Percentiles rank a stretch among this genome's conserved stretches.
Evolutionary conservation across 2,888 invertebrate species (phyloP).

Genomic region (Coelopa pilipes): DNA sequence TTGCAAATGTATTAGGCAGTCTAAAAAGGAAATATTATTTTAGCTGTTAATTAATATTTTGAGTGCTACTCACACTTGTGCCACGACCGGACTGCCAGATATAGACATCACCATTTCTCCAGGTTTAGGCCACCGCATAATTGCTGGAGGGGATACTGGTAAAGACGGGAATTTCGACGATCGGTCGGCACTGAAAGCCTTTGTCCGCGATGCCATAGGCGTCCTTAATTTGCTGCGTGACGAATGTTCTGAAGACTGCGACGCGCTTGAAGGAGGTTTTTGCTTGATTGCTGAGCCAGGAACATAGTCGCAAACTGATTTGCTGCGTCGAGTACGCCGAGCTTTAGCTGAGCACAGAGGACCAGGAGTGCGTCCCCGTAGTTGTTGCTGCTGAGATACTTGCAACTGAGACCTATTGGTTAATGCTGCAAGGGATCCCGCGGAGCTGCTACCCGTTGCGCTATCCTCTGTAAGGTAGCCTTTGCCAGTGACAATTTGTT

Average conservation of each 20-base stretch:
- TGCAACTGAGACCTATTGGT: conserved; percentile 39
- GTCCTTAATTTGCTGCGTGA: conserved; percentile 62
- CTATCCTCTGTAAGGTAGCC: conserved; percentile 68
- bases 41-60: background rate
- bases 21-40: conserved; percentile 8
- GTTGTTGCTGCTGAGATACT: conserved; percentile 41
- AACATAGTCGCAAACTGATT: conserved; percentile 55
- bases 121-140: conserved; percentile 64
- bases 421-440: conserved; percentile 41
- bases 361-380: conserved; percentile 57
- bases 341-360: conserved; percentile 63
- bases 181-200: conserved; percentile 64
- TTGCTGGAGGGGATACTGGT: conserved; percentile 55
- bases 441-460: conserved; percentile 47
- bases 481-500: conserved; percentile 43
- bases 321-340: conserved; percentile 61
- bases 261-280: conserved; percentile 33
- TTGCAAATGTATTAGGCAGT: conserved; percentile 56
- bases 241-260: conserved; percentile 42
- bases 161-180: conserved; percentile 49
- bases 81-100: conserved; percentile 64
- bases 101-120: conserved; percentile 65
- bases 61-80: conserved; percentile 59
- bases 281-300: conserved; percentile 45
- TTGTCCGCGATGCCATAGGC: conserved; percentile 56